Evolutionary conservation across 2,113 vertebrate species (phyloP).

Genomic region (Lagopus leucura): DNA sequence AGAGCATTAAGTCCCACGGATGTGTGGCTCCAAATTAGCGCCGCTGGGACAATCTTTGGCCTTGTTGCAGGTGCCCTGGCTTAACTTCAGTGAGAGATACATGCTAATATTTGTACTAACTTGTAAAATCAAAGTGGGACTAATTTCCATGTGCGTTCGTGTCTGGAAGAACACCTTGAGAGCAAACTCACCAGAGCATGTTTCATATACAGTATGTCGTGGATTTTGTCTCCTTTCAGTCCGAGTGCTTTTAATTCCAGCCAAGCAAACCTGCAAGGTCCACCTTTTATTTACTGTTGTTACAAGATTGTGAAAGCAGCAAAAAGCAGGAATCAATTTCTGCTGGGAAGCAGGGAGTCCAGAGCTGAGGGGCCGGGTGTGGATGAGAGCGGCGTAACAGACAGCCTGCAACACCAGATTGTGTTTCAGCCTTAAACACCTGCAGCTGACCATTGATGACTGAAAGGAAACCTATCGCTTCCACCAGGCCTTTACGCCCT

Average conservation of each 20-base stretch:
- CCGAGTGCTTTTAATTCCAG: background rate
- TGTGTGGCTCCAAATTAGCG: background rate
- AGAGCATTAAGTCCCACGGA: background rate
- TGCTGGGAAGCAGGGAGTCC: background rate
- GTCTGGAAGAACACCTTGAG: background rate
- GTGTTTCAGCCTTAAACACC: background rate
- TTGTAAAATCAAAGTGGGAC: background rate
- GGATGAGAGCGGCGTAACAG: no score
- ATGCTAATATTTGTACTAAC: conserved; percentile 10
- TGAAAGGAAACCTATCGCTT: background rate
- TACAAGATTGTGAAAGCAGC: background rate
- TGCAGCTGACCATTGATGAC: background rate
- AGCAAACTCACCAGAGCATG: background rate
- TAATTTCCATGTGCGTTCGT: background rate
- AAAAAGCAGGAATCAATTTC: background rate
- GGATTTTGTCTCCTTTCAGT: background rate
- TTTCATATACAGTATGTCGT: background rate
- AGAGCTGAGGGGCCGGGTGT: background rate
- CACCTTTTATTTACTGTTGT: background rate
- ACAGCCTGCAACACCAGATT: background rate
- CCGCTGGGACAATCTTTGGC: background rate
- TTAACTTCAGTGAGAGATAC: conserved; percentile 32
- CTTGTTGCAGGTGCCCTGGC: conserved; percentile 25
- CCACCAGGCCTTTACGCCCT: background rate
- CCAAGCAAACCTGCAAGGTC: background rate